Base-by-base conservation (phyloP, 2,888 invertebrate species). In the Drosophila pegasa region DNA sequence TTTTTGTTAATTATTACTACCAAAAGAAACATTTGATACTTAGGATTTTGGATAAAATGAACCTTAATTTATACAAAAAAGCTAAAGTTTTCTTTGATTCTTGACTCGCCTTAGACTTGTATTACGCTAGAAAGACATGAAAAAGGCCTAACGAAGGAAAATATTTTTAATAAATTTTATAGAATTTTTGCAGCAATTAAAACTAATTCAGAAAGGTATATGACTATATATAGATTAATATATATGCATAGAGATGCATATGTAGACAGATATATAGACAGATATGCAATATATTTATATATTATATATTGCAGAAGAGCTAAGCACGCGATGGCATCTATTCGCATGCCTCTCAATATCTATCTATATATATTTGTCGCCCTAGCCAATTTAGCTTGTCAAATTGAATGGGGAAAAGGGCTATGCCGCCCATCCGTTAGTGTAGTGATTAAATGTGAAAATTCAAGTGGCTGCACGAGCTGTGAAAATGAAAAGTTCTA, bases 401-500 rank as follows among this genome's bases (percentile, higher is more conserved):
- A 35, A 35, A 9, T 45, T 20, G 35, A 20, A 16, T 58, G 29
- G 37, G 33, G 10, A 45, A 18, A 2, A 5, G 2, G 52, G 27
- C 10, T 16, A 52, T 50, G 38, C 37, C 37, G 18, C 0, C 6
- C 14, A 20, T 16, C 12, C 2, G 9, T 18, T n/a, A 78, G 69
- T 16, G 75, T 62, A 63, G 61, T 35, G 10, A 45, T 5, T 35
- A 25, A 62, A 57, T 62, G 47, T 48, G 33, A 64, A 74, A 64
- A 65, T 35, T 71, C 76, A 56, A 68, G 55, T 73, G 58, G 50
- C 57, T 33, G 66, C 65, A 60, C 69, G 58, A 78, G 78, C 61
- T 45, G 57, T 58, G 37, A 43, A 75, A 71, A 63, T 52, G 51
- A 76, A 79, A 62, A 56, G 12, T 41, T 79, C 61, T 77, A 77